Evolutionary conservation across 2,797 vertebrate genomes (phyloP).

Genomic region (Percopsis omiscomaycus): DNA sequence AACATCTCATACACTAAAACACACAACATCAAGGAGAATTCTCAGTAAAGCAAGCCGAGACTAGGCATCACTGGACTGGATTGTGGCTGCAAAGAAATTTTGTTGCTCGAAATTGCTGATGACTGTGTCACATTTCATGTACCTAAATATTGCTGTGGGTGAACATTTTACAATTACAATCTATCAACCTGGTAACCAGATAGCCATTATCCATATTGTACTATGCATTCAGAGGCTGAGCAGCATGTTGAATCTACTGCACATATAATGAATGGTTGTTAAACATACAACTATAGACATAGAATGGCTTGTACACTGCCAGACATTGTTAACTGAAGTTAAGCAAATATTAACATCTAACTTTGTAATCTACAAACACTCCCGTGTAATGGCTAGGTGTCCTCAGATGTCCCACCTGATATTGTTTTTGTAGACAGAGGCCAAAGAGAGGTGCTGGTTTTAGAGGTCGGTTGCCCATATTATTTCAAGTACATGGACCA

Average conservation of each 20-base stretch:
- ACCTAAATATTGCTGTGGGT: too few species aligned
- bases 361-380: neutral
- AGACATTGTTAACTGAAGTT: neutral
- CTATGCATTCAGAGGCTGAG: neutral
- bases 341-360: neutral
- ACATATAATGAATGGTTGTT: neutral
- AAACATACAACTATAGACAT: neutral
- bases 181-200: neutral
- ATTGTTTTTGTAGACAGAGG: neutral
- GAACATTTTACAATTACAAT: too few species aligned
- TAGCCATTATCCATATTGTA: neutral
- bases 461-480: neutral
- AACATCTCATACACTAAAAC: too few species aligned
- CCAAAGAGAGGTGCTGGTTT: too few species aligned
- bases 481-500: neutral
- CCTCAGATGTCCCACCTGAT: neutral
- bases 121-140: too few species aligned
- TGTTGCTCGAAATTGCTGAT: too few species aligned
- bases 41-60: too few species aligned
- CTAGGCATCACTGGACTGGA: too few species aligned
- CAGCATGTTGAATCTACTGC: neutral
- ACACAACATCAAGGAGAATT: too few species aligned
- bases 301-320: neutral
- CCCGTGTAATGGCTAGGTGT: neutral
- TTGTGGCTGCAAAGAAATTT: too few species aligned